Evolutionary conservation across 2,888 invertebrate genomes (phyloP).

Genomic region (Hoplodrina ambigua): DNA sequence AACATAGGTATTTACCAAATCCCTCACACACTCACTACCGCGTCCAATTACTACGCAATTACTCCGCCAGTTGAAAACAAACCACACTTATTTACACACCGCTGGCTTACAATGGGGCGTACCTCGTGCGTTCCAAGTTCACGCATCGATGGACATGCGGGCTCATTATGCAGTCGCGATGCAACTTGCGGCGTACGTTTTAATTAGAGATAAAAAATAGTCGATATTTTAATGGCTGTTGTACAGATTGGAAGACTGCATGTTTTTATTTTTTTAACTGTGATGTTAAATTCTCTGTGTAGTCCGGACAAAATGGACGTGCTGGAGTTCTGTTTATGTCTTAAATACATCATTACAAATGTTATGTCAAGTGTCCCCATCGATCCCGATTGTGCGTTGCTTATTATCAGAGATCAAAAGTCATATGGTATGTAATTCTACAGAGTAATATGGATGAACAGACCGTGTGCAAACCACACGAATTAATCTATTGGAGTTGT

Average conservation of each 20-base stretch:
- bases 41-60: constrained; percentile 70
- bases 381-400: too few species aligned
- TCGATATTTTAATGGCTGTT: constrained; percentile 47
- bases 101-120: constrained; percentile 62
- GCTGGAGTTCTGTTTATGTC: too few species aligned
- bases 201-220: constrained; percentile 61
- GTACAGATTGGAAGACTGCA: constrained; percentile 19
- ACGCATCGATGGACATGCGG: constrained; percentile 67
- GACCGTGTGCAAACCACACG: neutral
- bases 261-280: constrained; percentile 12
- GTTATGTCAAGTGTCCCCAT: too few species aligned
- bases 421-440: neutral
- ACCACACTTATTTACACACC: constrained; percentile 67
- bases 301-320: too few species aligned
- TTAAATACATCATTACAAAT: too few species aligned
- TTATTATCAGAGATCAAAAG: too few species aligned
- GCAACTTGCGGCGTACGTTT: constrained; percentile 52
- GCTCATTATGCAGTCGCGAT: constrained; percentile 58
- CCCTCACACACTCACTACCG: constrained; percentile 25
- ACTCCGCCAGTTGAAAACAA: constrained; percentile 65
- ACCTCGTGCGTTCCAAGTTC: constrained; percentile 45
- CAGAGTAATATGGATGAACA: neutral
- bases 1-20: constrained; percentile 14
- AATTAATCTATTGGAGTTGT: neutral
- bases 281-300: neutral